Evolutionary conservation across 1,140 invertebrate species (phyloP).

Genomic region (Plectrocnemia conspersa): DNA sequence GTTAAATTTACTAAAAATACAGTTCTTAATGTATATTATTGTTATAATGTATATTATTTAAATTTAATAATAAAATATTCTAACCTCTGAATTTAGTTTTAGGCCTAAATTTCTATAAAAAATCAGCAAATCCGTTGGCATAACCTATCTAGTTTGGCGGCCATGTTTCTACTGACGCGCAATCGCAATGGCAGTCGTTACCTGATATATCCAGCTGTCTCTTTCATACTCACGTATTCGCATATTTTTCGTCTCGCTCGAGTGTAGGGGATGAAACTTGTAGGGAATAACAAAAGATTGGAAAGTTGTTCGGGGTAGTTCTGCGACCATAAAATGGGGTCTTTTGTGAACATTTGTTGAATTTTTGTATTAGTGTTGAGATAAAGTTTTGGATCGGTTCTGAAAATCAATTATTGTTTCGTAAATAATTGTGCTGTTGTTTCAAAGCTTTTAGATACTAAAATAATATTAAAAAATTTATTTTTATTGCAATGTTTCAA

Average conservation of each 20-base stretch:
- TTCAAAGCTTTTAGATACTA: no score
- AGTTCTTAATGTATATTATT: background rate
- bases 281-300: conserved; percentile 26
- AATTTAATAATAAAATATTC: background rate
- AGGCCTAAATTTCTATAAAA: no score
- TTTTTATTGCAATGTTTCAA: no score
- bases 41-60: background rate
- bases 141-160: conserved; percentile 29
- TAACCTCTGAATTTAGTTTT: background rate
- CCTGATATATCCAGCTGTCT: conserved; percentile 16
- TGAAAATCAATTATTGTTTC: no score
- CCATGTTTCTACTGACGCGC: conserved; percentile 33
- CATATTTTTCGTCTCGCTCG: conserved; percentile 17
- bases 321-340: conserved; percentile 19
- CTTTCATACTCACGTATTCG: background rate
- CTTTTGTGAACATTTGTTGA: no score
- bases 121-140: background rate
- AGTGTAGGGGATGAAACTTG: background rate
- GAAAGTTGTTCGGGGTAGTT: conserved; percentile 34
- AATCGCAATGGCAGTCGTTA: conserved; percentile 24
- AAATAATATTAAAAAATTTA: no score
- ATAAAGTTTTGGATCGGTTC: no score
- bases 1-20: background rate
- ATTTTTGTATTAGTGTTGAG: no score
- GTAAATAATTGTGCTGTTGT: no score